A percentile compares a stretch with the other conserved stretches of the same genome.
phyloP scores from a whole-genome alignment of 2,113 vertebrate genomes.

The Xiphophorus couchianus region DNA sequence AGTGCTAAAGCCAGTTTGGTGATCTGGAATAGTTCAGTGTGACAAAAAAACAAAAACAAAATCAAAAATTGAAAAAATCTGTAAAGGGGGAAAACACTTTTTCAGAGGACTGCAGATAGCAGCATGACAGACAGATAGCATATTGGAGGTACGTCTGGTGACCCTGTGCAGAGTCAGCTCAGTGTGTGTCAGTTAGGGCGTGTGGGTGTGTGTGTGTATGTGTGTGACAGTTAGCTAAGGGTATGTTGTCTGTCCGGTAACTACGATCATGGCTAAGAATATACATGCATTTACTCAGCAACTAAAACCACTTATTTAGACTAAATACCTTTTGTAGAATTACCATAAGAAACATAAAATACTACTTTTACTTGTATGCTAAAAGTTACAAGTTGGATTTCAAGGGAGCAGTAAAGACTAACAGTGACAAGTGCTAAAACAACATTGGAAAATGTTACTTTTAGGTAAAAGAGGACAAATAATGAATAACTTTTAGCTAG shows the following conservation, averaged over 20 bases:
- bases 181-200: constrained; percentile 51
- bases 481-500: constrained; percentile 40
- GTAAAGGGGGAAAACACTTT: too few relatives aligned
- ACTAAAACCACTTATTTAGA: not conserved
- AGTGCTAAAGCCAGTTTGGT: too few relatives aligned
- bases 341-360: too few relatives aligned
- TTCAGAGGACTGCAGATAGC: not conserved
- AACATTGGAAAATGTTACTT: constrained; percentile 6
- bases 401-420: too few relatives aligned
- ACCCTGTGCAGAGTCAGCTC: too few relatives aligned
- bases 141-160: not conserved
- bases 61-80: too few relatives aligned
- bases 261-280: constrained; percentile 29
- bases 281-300: not conserved
- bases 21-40: too few relatives aligned
- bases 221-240: constrained; percentile 57
- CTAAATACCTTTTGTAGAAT: too few relatives aligned
- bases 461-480: constrained; percentile 41
- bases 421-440: not conserved
- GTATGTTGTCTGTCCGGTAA: constrained; percentile 49
- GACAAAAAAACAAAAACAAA: too few relatives aligned
- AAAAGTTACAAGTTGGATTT: not conserved
- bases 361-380: not conserved
- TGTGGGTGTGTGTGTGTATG: constrained; percentile 7
- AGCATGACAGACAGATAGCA: not conserved